Base-by-base conservation (phyloP, 2,888 invertebrate species). In the Diplolepis rosae region DNA sequence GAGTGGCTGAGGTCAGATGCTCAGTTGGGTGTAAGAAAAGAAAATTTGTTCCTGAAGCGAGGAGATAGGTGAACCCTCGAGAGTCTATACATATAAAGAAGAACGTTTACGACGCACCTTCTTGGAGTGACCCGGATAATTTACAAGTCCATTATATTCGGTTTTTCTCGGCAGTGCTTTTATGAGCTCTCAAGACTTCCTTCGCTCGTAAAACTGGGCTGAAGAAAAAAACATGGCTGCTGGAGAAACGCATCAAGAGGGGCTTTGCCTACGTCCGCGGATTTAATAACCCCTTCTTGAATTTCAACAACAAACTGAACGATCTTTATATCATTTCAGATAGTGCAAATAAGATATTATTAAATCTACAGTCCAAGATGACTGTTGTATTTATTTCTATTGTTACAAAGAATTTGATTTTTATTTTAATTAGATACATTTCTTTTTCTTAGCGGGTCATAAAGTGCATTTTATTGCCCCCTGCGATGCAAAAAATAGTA, bases 71-170 rank as follows among this genome's bases (percentile, higher is more conserved):
- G 35, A 35, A 39, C 39, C 65, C 39, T 54, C 18, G 18, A 32
- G 22, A 18, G 18, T 11, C 32, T 13, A 54, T 54, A 13, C 54
- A 54, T 54, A 54, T 54, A 32, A 54, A 54, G 32, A 32, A 54
- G 54, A 54, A 5, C 74, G 78, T 78, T 78, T 79, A 78, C 75
- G 61, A 71, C 71, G 72, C 65, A 75, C 69, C 72, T 69, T 78
- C 73, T 72, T 56, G 66, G 77, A 72, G 67, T 72, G 71, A 75
- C 71, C 69, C 67, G 76, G 73, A 83, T 82, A 82, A 82, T 84
- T 82, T 80, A 81, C 74, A 77, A 80, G 79, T 80, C 77, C 80
- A 80, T 81, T 83, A 81, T 76, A 78, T 78, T 77, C 74, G 77
- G 79, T 79, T 81, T 80, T 82, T 77, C 75, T 74, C 78, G 73